Evolutionary conservation across 2,797 vertebrate species (phyloP).

Genomic region (Liparis tanakae): DNA sequence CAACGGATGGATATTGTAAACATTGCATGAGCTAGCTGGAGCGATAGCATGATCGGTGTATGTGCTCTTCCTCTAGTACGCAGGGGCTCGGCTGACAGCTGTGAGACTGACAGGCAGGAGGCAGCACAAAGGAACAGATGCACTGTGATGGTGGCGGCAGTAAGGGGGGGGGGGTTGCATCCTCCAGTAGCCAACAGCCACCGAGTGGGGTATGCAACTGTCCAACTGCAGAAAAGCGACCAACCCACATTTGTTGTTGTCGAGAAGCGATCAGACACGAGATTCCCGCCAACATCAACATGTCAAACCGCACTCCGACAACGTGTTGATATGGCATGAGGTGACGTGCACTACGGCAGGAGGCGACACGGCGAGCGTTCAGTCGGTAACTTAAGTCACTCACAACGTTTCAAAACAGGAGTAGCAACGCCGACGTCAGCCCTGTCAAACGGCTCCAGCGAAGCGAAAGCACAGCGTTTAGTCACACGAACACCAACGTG

Average conservation of each 20-base stretch:
- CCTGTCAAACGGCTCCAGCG: slow-evolving; percentile 4
- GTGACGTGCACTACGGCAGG: slow-evolving; percentile 7
- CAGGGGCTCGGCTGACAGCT: slow-evolving; percentile 81
- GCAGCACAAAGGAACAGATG: slow-evolving; percentile 85
- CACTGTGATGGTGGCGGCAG: slow-evolving; percentile 76
- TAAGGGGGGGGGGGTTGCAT: slow-evolving; percentile 61
- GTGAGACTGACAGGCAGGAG: slow-evolving; percentile 82
- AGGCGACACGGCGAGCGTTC: slow-evolving; percentile 23
- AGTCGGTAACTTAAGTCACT: slow-evolving; percentile 21
- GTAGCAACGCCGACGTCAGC: slow-evolving; percentile 33
- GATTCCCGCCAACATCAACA: neutral
- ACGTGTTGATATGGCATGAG: neutral
- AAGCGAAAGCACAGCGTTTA: slow-evolving; percentile 4
- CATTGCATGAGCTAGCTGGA: slow-evolving; percentile 41
- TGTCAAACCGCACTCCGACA: slow-evolving; percentile 9
- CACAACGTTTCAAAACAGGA: slow-evolving; percentile 55
- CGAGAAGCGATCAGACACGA: neutral
- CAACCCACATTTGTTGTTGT: slow-evolving; percentile 5
- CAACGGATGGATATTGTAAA: slow-evolving; percentile 58
- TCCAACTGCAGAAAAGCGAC: slow-evolving; percentile 25
- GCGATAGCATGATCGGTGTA: slow-evolving; percentile 43
- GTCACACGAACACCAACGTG: slow-evolving; percentile 1
- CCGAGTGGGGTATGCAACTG: slow-evolving; percentile 47
- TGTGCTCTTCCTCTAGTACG: slow-evolving; percentile 58
- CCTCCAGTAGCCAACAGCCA: slow-evolving; percentile 65